phyloP scores from a whole-genome alignment of 1,140 invertebrate genomes.

The Spodoptera frugiperda region DNA sequence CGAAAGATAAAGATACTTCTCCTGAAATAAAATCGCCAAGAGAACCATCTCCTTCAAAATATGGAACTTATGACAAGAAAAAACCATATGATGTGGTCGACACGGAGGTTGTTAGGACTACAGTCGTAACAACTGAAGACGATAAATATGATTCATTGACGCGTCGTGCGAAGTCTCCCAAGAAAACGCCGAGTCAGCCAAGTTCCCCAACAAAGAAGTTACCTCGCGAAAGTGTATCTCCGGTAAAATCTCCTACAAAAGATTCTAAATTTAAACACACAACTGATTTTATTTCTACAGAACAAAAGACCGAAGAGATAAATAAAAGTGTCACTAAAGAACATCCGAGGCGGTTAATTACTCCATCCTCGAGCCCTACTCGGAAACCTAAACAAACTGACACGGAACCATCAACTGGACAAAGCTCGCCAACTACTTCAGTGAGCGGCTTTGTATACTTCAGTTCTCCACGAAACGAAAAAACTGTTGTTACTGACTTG shows the following conservation, averaged over 20 bases:
- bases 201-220: constrained; percentile 57
- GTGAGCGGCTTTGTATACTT: constrained; percentile 84
- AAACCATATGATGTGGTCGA: constrained; percentile 34
- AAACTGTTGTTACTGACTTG: constrained; percentile 75
- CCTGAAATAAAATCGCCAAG: constrained; percentile 19
- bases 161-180: constrained; percentile 50
- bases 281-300: constrained; percentile 64
- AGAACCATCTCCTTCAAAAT: constrained; percentile 59
- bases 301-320: constrained; percentile 66
- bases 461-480: constrained; percentile 67
- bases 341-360: constrained; percentile 69
- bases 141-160: constrained; percentile 50
- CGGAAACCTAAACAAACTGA: constrained; percentile 74
- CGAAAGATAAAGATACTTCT: constrained; percentile 43
- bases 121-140: constrained; percentile 31
- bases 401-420: constrained; percentile 72
- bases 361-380: constrained; percentile 81
- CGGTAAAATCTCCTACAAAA: constrained; percentile 60
- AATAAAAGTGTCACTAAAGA: constrained; percentile 67
- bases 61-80: constrained; percentile 62
- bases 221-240: constrained; percentile 60
- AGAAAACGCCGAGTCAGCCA: constrained; percentile 44
- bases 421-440: constrained; percentile 85
- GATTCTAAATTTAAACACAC: constrained; percentile 62
- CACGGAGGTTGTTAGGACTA: constrained; percentile 22